A percentile compares a stretch with the other conserved stretches of the same genome.
Conservation (phyloP, 2,113 vertebrate species). For the Podarcis raffonei region DNA sequence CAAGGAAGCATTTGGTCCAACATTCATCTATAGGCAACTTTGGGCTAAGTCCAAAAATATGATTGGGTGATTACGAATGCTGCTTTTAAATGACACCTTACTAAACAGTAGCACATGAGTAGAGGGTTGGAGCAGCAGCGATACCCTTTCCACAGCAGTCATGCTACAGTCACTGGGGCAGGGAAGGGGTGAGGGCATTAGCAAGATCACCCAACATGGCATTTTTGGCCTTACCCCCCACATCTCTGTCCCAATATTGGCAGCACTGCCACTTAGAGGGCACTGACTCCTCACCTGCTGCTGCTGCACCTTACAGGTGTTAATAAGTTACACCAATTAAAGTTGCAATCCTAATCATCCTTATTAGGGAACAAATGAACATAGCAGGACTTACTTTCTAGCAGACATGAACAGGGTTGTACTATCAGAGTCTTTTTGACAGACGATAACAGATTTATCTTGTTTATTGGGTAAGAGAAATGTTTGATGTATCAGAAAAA, state of each 20-base stretch:
- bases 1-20: not conserved
- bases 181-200: no score
- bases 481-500: not conserved
- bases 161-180: no score
- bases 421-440: not conserved
- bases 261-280: no score
- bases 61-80: not conserved
- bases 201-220: no score
- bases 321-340: not conserved
- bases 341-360: not conserved
- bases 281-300: no score
- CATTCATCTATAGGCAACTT: not conserved
- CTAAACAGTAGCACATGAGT: no score
- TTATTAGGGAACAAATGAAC: not conserved
- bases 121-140: no score
- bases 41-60: not conserved
- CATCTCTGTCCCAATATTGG: no score
- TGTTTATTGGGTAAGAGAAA: not conserved
- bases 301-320: not conserved
- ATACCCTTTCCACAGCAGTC: no score
- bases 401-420: not conserved
- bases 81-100: not conserved
- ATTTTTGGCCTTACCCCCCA: no score
- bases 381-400: not conserved
- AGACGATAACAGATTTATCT: not conserved